Evolutionary conservation across 2,113 vertebrate species (phyloP), one percentile per base, ranked within the genome.

Genomic region (Catharus fuscescens): DNA sequence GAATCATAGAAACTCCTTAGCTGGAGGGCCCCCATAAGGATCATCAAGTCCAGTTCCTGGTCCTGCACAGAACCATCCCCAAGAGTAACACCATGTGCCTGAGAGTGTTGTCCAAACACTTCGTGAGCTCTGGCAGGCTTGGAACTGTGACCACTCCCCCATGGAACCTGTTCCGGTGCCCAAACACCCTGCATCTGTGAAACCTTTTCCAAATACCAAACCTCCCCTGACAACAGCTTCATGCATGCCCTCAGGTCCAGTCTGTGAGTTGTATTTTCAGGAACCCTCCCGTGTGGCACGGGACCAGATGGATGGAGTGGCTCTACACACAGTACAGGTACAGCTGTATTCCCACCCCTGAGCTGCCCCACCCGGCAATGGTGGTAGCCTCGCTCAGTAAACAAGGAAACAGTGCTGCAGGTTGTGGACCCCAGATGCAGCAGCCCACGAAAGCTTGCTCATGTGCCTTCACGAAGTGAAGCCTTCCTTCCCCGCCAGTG

Each of bases 381-480:
- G 9, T 45, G 56, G 19, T 53, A 73, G 50, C 40, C 64, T 76
- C 0, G 0, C 0, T 40, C 34, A 47, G 29, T 48, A 36, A 38
- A 59, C 0, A 31, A n/a, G 42, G 31, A 29, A 47, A 54, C 0
- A 23, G 28, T 8, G 26, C 32, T 54, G 57, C 44, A 5, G 1
- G 8, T 28, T 44, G 28, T 3, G 25, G 18, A 7, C n/a, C n/a
- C 1, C 5, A 13, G 6, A 2, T 3, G 17, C 28, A 66, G 12
- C 18, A 24, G 18, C 42, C 16, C 12, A 13, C 6, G 19, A 36
- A 78, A 59, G 2, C 11, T 36, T 40, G 36, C 20, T 53, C 12
- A 2, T 0, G 1, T 6, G 36, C 18, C n/a, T 32, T 9, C 28
- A 56, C 0, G 0, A 10, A 12, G 5, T 3, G 25, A 28, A 47